Evolutionary conservation across 2,888 invertebrate genomes (phyloP), one percentile per base, ranked within the genome.

Genomic region (Baronia brevicornis): DNA sequence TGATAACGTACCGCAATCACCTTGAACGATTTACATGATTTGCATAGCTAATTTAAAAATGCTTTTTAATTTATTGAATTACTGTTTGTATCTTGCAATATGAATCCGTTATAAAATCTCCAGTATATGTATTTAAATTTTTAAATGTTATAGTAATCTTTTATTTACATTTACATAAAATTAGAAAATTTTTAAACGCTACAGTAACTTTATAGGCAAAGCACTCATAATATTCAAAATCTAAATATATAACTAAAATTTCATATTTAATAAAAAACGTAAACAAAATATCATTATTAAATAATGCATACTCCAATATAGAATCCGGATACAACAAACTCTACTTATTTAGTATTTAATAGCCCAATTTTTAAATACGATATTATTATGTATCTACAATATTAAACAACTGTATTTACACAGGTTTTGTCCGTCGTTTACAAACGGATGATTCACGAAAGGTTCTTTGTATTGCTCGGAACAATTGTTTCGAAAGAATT

Each of bases 1-100:
- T 57, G 72, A 77, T 72, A 70, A 69, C 41, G 62, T 55, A 59
- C 51, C 49, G 45, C 41, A 51, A 54, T 75, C 57, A 71, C 74
- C 74, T 78, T 75, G 75, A 74, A 72, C 48, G 49, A 38, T 50
- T 51, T 49, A 43, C 39, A 43, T 41, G 24, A 46, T 47, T 48
- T 38, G 41, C 40, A 50, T 50, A 41, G 42, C 40, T 43, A 36
- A 42, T 36, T 37, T 39, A 38, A 33, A 33, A 32, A 30, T 36
- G 28, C 29, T 22, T 17, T 9, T 33, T 36, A 17, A 30, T 20
- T 19, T 23, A 7, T 18, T 18, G 15, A 15, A 10, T 9, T 3
- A 11, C 25, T 13, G 6, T n/a, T 15, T n/a, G n/a, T n/a, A n/a
- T n/a, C n/a, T n/a, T n/a, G n/a, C n/a, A n/a, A n/a, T n/a, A n/a